phyloP scores from a whole-genome alignment of 1,140 invertebrate species.

The Megalopta genalis region DNA sequence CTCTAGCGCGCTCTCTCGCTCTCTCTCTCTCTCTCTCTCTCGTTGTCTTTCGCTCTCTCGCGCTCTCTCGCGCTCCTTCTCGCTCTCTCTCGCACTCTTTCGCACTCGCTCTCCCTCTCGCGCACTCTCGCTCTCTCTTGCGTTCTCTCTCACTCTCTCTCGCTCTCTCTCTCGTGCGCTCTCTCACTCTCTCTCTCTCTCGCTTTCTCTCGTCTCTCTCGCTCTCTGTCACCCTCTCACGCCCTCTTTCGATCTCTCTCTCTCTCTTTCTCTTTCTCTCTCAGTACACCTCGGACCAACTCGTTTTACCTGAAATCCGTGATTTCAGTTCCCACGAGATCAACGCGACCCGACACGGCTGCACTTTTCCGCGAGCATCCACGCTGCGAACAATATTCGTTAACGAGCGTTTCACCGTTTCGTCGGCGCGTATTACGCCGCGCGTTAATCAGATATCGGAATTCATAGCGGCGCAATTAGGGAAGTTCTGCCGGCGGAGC shows the following conservation, averaged over 20 bases:
- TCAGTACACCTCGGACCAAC: no score
- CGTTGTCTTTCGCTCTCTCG: accelerated
- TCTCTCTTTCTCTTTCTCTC: no score
- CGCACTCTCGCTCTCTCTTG: no score
- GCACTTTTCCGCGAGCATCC: not conserved
- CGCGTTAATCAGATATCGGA: conserved; percentile 34
- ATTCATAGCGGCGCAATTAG: conserved; percentile 31
- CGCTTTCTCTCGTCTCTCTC: not conserved
- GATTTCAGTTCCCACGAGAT: not conserved
- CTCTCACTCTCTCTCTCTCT: no score
- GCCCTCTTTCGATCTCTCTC: no score
- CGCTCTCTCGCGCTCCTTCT: no score
- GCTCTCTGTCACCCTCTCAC: not conserved
- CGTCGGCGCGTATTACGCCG: not conserved
- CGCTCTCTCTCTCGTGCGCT: no score
- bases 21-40: no score
- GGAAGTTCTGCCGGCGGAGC: not conserved
- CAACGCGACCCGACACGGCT: not conserved
- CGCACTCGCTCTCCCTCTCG: no score
- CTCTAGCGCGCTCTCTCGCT: no score
- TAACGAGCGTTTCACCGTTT: conserved; percentile 39
- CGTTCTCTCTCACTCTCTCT: no score
- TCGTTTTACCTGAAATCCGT: not conserved
- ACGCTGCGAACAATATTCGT: conserved; percentile 19
- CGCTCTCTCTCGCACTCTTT: no score